Base-by-base conservation (phyloP, 1,140 invertebrate genomes). In the Brachystomella parvula region DNA sequence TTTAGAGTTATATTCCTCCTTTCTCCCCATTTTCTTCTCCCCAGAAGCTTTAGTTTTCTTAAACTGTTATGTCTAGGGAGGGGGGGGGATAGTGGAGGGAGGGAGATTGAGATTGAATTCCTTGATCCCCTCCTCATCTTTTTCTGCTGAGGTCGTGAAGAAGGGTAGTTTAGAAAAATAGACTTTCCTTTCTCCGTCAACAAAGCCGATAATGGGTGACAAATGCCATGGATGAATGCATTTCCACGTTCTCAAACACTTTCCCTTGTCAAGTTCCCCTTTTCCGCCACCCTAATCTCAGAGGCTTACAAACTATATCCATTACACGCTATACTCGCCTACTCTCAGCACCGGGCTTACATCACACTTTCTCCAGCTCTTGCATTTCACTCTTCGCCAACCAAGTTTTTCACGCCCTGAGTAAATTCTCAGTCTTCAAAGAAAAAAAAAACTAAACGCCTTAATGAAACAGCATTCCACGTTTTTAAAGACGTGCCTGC, bases 191-290 rank as follows among this genome's bases (percentile, higher is more conserved):
- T 24, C 24, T 53, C 15, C 49, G 65, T 67, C 65, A 66, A 62
- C 65, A 66, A 59, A 61, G 39, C 57, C 44, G 33, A 63, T 63
- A 67, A 63, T 67, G 65, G 60, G 61, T 67, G 65, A 60, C 65
- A 67, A 67, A 65, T 65, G 31, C 63, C 56, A 28, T 49, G 24
- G 47, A 32, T 31, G 56, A 30, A 65, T 65, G 63, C 24, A 65
- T 59, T 26, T 64, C 47, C 47, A 64, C 63, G 31, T 32, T 15
- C 30, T 30, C 49, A 53, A 53, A 53, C 49, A 53, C 49, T 53
- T 53, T 53, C 49, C 24, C 49, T 53, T 53, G 49, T 53, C 49
- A 53, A 53, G 49, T 53, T 26, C 49, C 49, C 49, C 24, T 26
- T 24, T 24, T 26, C 49, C 49, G 6, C 24, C 24, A n/a, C 39